Evolutionary conservation across 2,797 vertebrate species (phyloP), one percentile per base, ranked within the genome.

Genomic region (Nyctalus aviator): DNA sequence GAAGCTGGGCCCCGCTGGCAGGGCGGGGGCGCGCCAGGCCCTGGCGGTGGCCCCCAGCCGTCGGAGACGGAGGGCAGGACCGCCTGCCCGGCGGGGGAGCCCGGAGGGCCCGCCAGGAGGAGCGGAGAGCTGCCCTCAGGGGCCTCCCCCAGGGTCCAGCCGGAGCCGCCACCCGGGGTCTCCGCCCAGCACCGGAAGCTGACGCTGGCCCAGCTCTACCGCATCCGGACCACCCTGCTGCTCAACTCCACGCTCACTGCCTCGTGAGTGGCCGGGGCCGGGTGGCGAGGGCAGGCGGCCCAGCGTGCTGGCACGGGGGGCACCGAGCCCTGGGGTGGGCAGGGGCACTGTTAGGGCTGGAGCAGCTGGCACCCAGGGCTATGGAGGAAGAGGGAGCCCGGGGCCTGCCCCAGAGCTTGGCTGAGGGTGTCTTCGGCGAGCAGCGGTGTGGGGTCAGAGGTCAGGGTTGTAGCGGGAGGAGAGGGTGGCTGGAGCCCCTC

Each of bases 171-270:
- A 97, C 3, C 98, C 98, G 96, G 96, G 50, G 97, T 23, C 96
- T 96, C 97, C 0, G 86, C 94, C 0, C 98, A 98, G 96, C 98
- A 98, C 97, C 98, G 98, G 96, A 98, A 98, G 95, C 98, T 99
- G 96, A 99, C 98, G 0, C 91, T 98, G 96, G 98, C 99, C 0
- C 99, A 99, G 98, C 98, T 99, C 55, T 99, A 99, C 97, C 98
- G 98, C 92, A 99, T 99, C 98, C 98, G 99, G 95, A 99, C 99
- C 97, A 99, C 99, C 8, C 96, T 99, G 88, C 99, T 99, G 96
- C 99, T 99, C 78, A 99, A 99, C 98, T 99, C 99, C 97, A 99
- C 99, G 0, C 99, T 99, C 96, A 99, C 99, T 0, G 99, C 99
- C 97, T 99, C 99, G 99, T 99, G 98, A 99, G 99, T 98, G 41